Evolutionary conservation across 2,888 invertebrate genomes (phyloP).

Genomic region (Heliconius aoede): DNA sequence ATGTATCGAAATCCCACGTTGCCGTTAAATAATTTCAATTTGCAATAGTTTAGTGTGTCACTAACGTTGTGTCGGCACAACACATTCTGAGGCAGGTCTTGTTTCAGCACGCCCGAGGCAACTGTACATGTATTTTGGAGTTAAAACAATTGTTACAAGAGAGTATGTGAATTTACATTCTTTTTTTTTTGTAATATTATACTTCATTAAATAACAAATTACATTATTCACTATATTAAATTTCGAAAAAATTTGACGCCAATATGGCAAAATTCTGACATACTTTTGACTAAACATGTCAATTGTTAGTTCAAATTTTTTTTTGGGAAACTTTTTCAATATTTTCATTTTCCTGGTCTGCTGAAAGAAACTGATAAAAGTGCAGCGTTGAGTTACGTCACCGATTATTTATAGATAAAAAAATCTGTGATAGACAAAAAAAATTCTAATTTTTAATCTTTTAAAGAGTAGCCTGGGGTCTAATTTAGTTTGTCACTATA

Average conservation of each 20-base stretch:
- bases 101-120: background rate
- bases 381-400: background rate
- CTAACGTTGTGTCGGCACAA: conserved; percentile 1
- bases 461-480: background rate
- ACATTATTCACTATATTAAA: background rate
- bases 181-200: too few species aligned
- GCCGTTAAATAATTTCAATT: background rate
- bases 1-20: background rate
- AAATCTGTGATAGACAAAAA: background rate
- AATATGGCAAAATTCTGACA: background rate
- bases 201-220: too few species aligned
- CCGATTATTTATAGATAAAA: background rate
- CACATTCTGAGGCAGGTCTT: background rate
- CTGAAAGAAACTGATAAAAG: too few species aligned
- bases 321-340: too few species aligned
- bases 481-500: background rate
- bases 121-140: background rate
- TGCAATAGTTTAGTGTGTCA: conserved; percentile 10
- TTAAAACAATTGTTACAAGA: background rate
- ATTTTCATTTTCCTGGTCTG: too few species aligned
- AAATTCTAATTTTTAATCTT: background rate
- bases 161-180: background rate
- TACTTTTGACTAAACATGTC: background rate
- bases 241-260: background rate
- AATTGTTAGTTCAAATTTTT: too few species aligned